These are phyloP conservation scores for Epizoanthus fatuus DNA, from an alignment of 92 coral and sea anemone species.

Conservation along the genomic window DNA sequence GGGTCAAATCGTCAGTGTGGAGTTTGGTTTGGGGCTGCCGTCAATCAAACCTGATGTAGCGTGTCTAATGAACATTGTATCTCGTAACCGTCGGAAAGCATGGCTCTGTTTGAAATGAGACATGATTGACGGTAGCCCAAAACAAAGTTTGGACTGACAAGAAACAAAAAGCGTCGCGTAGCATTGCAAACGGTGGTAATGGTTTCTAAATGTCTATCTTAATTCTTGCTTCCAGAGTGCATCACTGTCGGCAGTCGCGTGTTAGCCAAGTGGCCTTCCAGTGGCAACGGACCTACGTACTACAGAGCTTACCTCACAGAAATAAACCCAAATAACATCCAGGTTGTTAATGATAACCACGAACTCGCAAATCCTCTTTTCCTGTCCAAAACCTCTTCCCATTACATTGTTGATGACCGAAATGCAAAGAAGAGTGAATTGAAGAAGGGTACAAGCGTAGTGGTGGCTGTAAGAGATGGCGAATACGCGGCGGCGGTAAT, in stretches of 20 bases:
- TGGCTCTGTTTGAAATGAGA: too few relatives aligned
- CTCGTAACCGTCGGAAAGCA: too few relatives aligned
- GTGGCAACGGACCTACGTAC: constrained; percentile 43
- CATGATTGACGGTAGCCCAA: too few relatives aligned
- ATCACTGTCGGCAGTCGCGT: constrained; percentile 74
- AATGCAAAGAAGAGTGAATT: constrained; percentile 9
- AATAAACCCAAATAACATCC: constrained; percentile 59
- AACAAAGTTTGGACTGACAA: too few relatives aligned
- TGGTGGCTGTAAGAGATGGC: background rate
- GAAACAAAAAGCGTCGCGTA: too few relatives aligned
- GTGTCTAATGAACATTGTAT: too few relatives aligned
- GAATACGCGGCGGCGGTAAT: constrained; percentile 8
- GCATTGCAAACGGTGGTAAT: too few relatives aligned
- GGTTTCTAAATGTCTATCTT: background rate
- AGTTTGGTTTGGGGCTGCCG: too few relatives aligned
- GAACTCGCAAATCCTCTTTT: constrained; percentile 18
- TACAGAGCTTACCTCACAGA: constrained; percentile 70
- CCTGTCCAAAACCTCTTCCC: constrained; percentile 28
- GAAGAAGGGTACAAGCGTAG: constrained; percentile 20
- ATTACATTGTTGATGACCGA: constrained; percentile 20
- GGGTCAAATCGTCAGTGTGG: too few relatives aligned
- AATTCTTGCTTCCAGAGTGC: constrained; percentile 58
- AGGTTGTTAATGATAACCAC: constrained; percentile 35
- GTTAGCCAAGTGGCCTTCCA: constrained; percentile 78
- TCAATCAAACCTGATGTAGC: too few relatives aligned